Evolutionary conservation across 2,797 vertebrate species (phyloP), one percentile per base, ranked within the genome.

Genomic region (Takifugu rubripes): DNA sequence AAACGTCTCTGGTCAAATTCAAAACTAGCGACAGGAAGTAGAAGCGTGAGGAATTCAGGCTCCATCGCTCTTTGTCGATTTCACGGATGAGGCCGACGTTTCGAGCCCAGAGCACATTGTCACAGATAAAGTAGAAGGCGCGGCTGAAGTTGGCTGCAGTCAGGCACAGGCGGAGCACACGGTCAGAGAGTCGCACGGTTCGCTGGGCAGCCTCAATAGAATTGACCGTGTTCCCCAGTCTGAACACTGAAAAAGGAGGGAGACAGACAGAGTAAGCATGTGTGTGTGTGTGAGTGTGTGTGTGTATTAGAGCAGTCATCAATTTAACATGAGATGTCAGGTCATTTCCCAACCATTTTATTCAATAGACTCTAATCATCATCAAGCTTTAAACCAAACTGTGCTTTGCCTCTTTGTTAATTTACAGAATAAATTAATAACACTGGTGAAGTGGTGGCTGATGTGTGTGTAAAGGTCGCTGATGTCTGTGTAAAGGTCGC

Each of bases 111-210:
- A 99, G 88, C 10, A 91, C 44, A 0, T 94, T 91, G 62, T 99
- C 96, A 1, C 95, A 99, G 75, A 93, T 6, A 43, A 95, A 95
- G 84, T 95, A 99, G 57, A 95, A 75, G 59, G 92, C 91, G 0
- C 94, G 93, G 90, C 82, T 93, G 59, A 96, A n/a, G 77, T 95
- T 92, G 84, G 93, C 91, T 25, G 74, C 74, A 0, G 93, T 95
- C 2, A 99, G 90, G 83, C 93, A 96, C 21, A 95, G 31, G 43
- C 94, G 82, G 56, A 95, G 90, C 68, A 95, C 83, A 5, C 84
- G 83, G 58, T 95, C 91, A 0, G 93, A 73, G 71, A 95, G 85
- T 3, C 63, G 82, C 25, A 92, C 29, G 33, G 89, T 88, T 68
- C 87, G 90, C 75, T 86, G 90, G 40, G 93, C 92, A 12, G 94